Conservation (phyloP, 2,888 invertebrate genomes). For the Odontocolon sp. region DNA sequence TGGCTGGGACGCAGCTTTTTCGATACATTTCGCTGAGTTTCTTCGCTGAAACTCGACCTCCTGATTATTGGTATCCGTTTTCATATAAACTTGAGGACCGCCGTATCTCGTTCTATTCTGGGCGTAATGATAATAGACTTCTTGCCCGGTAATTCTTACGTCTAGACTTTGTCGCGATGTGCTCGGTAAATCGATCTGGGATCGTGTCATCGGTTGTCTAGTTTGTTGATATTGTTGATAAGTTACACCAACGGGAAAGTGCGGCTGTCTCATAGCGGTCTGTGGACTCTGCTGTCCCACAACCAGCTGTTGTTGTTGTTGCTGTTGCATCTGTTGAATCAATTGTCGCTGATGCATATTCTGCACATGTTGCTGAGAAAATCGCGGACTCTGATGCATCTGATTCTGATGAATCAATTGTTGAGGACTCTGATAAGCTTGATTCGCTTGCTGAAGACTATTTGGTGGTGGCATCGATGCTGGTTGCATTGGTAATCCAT, state of each 20-base stretch:
- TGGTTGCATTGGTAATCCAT: constrained; percentile 72
- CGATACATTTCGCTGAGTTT: constrained; percentile 74
- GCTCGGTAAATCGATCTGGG: constrained; percentile 77
- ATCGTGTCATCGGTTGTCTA: constrained; percentile 75
- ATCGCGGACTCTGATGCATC: constrained; percentile 75
- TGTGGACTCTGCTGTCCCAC: constrained; percentile 68
- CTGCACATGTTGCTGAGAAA: constrained; percentile 77
- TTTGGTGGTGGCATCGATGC: constrained; percentile 49
- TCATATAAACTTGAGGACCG: constrained; percentile 77
- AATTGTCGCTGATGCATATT: constrained; percentile 78
- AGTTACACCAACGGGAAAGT: constrained; percentile 70
- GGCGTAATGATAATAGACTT: constrained; percentile 77
- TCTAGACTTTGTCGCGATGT: constrained; percentile 75
- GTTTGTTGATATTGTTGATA: constrained; percentile 77
- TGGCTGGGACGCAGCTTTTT: constrained; percentile 85
- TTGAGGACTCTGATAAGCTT: constrained; percentile 74
- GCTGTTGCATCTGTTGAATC: constrained; percentile 81
- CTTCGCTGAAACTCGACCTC: constrained; percentile 73
- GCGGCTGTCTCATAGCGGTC: constrained; percentile 65
- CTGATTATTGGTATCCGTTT: constrained; percentile 69
- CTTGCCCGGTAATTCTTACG: constrained; percentile 72
- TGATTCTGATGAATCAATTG: constrained; percentile 75
- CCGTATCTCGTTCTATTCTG: constrained; percentile 72
- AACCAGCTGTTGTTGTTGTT: constrained; percentile 79
- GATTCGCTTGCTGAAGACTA: constrained; percentile 62